phyloP scores from a whole-genome alignment of 2,888 invertebrate genomes.

The Leptinotarsa rubiginosa region DNA sequence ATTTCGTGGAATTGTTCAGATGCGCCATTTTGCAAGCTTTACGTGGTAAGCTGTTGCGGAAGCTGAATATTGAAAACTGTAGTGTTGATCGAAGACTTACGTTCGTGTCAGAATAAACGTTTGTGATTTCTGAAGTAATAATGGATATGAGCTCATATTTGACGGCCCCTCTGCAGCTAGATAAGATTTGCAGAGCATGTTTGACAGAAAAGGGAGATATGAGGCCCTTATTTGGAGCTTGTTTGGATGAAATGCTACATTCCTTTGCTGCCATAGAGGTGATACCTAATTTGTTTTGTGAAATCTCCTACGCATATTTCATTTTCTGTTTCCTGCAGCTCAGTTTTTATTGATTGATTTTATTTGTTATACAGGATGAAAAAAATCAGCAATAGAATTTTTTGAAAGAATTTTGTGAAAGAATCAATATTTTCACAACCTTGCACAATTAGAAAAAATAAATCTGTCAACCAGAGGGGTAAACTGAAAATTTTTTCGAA shows the following conservation, averaged over 20 bases:
- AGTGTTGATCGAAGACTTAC: conserved; percentile 46
- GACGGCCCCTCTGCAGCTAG: conserved; percentile 64
- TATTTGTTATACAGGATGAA: too few species aligned
- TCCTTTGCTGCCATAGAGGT: conserved; percentile 66
- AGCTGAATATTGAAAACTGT: conserved; percentile 26
- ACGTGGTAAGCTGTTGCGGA: not conserved
- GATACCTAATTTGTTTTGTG: conserved; percentile 20
- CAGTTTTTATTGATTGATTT: too few species aligned
- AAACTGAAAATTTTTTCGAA: too few species aligned
- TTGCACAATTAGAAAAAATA: too few species aligned
- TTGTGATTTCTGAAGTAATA: conserved; percentile 58
- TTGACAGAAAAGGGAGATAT: conserved; percentile 66
- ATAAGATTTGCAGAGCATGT: conserved; percentile 68
- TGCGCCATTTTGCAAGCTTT: conserved; percentile 38
- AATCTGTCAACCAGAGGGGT: too few species aligned
- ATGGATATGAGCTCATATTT: conserved; percentile 66
- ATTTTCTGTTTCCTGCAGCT: not conserved
- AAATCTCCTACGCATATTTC: not conserved
- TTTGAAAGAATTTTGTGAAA: too few species aligned
- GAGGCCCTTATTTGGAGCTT: conserved; percentile 67
- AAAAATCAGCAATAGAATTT: too few species aligned
- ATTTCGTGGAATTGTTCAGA: conserved; percentile 52
- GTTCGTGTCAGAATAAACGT: conserved; percentile 54
- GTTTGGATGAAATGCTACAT: conserved; percentile 68
- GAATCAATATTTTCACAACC: too few species aligned